Conservation (phyloP, 2,888 invertebrate genomes). For the Dicranocentrus wangi region DNA sequence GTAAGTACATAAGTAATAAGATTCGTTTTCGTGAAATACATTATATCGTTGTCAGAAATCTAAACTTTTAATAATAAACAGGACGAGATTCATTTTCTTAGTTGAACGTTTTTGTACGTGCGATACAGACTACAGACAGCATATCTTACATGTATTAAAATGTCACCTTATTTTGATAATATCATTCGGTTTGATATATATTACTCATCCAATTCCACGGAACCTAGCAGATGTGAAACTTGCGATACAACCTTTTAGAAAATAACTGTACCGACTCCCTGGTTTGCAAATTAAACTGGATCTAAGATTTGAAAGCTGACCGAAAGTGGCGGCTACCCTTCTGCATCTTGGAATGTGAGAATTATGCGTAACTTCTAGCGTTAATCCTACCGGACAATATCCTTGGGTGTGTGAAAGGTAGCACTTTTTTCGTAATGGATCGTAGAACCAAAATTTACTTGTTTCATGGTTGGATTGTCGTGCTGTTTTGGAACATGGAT, state of each 20-base stretch:
- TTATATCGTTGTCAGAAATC: too few species aligned
- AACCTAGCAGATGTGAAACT: neutral
- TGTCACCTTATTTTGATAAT: too few species aligned
- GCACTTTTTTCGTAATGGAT: slow-evolving; percentile 40
- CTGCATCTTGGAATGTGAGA: slow-evolving; percentile 53
- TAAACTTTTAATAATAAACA: too few species aligned
- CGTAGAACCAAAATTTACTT: slow-evolving; percentile 60
- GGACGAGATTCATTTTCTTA: neutral
- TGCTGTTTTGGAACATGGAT: slow-evolving; percentile 39
- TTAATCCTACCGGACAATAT: slow-evolving; percentile 51
- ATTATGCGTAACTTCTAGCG: slow-evolving; percentile 55
- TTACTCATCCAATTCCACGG: slow-evolving; percentile 14
- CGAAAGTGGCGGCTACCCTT: neutral
- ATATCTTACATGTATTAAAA: too few species aligned
- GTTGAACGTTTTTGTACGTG: neutral
- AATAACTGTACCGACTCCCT: slow-evolving; percentile 50
- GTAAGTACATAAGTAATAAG: neutral
- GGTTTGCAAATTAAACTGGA: slow-evolving; percentile 20
- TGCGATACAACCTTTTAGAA: slow-evolving; percentile 46
- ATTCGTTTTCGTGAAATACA: neutral
- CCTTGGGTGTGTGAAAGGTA: slow-evolving; percentile 51
- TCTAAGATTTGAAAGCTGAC: slow-evolving; percentile 33
- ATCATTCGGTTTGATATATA: too few species aligned
- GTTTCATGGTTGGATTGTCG: slow-evolving; percentile 2
- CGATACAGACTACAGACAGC: too few species aligned